Conservation (phyloP, 2,113 vertebrate genomes). For the Charina bottae region DNA sequence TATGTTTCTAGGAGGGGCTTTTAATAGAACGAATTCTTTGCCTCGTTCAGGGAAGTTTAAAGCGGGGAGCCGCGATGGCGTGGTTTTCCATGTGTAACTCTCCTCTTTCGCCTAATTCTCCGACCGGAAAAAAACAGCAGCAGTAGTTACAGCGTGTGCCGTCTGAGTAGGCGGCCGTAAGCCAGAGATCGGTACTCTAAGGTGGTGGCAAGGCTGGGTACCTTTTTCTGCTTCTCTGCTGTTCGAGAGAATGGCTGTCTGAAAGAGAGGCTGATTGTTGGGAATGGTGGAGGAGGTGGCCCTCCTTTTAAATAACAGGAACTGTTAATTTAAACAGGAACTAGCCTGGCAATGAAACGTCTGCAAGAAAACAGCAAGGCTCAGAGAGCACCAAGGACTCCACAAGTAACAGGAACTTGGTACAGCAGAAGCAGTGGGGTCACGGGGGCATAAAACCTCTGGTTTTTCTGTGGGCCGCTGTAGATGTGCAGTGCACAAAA, state of each 20-base stretch:
- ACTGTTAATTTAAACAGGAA: too few species aligned
- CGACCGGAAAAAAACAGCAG: neutral
- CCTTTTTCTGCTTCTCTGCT: too few species aligned
- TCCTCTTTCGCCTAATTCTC: neutral
- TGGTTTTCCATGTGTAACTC: neutral
- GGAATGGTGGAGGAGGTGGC: neutral
- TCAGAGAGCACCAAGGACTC: too few species aligned
- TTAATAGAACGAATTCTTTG: neutral
- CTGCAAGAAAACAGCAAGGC: too few species aligned
- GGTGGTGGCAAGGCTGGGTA: too few species aligned
- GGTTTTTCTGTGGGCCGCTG: neutral
- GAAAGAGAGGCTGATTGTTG: neutral
- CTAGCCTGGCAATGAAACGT: too few species aligned
- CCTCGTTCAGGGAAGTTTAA: neutral
- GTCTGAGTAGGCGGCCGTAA: neutral
- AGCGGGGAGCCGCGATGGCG: neutral
- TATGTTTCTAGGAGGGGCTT: neutral
- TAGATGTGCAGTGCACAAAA: neutral
- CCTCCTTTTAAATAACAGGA: neutral
- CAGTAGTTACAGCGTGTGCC: neutral
- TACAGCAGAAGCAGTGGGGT: neutral
- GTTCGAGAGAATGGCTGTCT: too few species aligned
- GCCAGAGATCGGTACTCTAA: neutral
- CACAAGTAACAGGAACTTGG: neutral
- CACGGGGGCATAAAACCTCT: neutral